These are phyloP conservation scores for Coryphaenoides rupestris DNA, from an alignment of 2,113 vertebrate species.

Conservation along the genomic window DNA sequence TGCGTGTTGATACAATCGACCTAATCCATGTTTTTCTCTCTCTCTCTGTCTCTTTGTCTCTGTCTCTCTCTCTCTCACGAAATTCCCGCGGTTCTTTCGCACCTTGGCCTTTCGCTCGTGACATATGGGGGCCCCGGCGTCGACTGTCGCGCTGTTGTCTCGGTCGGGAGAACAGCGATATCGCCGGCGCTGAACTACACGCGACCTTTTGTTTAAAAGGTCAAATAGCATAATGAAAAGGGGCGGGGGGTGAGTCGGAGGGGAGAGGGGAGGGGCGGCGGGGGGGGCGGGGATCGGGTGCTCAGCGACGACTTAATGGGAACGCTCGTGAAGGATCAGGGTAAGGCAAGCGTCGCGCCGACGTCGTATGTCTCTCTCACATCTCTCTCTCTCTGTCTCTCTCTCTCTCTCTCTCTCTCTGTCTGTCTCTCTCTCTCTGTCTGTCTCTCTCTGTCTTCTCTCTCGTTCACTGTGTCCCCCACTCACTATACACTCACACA, in stretches of 20 bases:
- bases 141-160: slow-evolving; percentile 41
- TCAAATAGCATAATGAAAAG: slow-evolving; percentile 59
- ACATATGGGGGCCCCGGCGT: slow-evolving; percentile 28
- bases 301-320: slow-evolving; percentile 54
- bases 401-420: not conserved
- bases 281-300: no score
- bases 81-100: not conserved
- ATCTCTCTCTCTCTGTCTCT: not conserved
- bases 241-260: no score
- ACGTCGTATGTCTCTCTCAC: slow-evolving; percentile 13
- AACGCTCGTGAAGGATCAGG: slow-evolving; percentile 24
- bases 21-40: no score
- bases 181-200: slow-evolving; percentile 34
- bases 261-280: no score
- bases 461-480: not conserved
- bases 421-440: not conserved
- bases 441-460: not conserved
- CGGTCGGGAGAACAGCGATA: slow-evolving; percentile 49
- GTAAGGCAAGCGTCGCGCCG: slow-evolving; percentile 8
- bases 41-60: no score
- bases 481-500: not conserved
- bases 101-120: slow-evolving; percentile 25
- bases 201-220: slow-evolving; percentile 63
- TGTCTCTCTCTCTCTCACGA: no score
- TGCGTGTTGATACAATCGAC: no score